Base-by-base conservation (phyloP, 2,797 vertebrate species). In the Kryptopterus vitreolus region DNA sequence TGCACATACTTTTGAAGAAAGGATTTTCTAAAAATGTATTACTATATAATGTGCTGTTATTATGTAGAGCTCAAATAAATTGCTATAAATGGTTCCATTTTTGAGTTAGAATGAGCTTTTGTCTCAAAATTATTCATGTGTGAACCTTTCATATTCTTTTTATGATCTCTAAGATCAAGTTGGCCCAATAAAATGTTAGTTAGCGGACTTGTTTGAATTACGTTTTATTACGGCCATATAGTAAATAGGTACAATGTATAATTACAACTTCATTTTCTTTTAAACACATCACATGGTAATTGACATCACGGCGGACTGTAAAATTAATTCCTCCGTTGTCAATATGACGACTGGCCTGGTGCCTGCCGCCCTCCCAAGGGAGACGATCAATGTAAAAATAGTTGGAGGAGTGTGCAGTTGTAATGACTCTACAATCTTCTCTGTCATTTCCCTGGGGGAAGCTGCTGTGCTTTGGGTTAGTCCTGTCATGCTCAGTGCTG, bases 311-410 rank as follows among this genome's bases (percentile, higher is more conserved):
- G 43, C 52, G 75, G 31, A 46, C 31, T 81, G 74, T 71, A 16
- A 65, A 71, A 75, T 76, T 74, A 35, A 85, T 20, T 76, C 29
- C 74, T 84, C 82, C 85, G 81, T 82, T 86, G 85, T 88, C 82
- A 59, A 85, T 87, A 86, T 86, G 87, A 81, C 86, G 59, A 85
- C 86, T 88, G 29, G 84, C 87, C 84, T 88, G 61, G 82, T 80
- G 87, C 85, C 84, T 53, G 16, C 62, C 4, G 10, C 43, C 61
- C 63, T 76, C 66, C 72, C 35, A 9, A 50, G 79, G 65, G 66
- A 68, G n/a, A 33, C 50, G 79, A 83, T 83, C 82, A 83, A 81
- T 83, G 69, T 77, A 77, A 77, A 81, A 83, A 68, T 80, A 83
- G 78, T 80, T 77, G 82, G 68, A 81, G 55, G 48, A 76, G 71